Evolutionary conservation across 2,888 invertebrate genomes (phyloP), one percentile per base, ranked within the genome.

Genomic region (Monoplex corrugatus): DNA sequence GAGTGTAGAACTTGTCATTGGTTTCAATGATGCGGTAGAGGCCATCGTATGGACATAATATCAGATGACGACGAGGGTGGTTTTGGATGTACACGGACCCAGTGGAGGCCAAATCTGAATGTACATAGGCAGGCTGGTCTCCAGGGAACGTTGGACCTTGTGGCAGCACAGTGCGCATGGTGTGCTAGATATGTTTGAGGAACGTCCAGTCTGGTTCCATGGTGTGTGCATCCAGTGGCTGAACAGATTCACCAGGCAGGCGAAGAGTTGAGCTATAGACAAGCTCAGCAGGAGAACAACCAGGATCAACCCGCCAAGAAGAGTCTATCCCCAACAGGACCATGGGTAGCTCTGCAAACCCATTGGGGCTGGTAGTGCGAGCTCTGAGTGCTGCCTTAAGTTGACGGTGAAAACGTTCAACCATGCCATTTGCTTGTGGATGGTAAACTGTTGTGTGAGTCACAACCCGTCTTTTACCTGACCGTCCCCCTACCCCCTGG

Each of bases 301-400:
- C 85, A 50, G 85, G 57, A 40, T 45, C 85, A 5, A 57, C 85
- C 2, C 85, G 23, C 85, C 57, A 85, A 85, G 85, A 85, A 35
- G 85, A 85, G 50, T 13, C 35, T 0, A 85, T 57, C 8, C 85
- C 57, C 50, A 44, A 45, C 45, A 85, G 35, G 28, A 50, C 85
- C 85, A 85, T 57, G 57, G 57, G 85, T 16, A 85, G 32, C 23
- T 85, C 57, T 85, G 38, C 72, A 0, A 72, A 32, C 72, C 72
- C 32, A 35, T 72, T 19, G 35, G 72, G 72, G 72, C 72, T 3
- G 0, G 72, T 72, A 35, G 72, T 72, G 72, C 8, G 16, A 35
- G 72, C 72, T 72, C 35, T 72, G 72, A 72, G 72, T 35, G 72
- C 72, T 72, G 72, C 72, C 72, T 72, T 72, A 13, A 72, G 72